Evolutionary conservation across 2,888 invertebrate genomes (phyloP), one percentile per base, ranked within the genome.

Genomic region (Aporophyla lueneburgensis): DNA sequence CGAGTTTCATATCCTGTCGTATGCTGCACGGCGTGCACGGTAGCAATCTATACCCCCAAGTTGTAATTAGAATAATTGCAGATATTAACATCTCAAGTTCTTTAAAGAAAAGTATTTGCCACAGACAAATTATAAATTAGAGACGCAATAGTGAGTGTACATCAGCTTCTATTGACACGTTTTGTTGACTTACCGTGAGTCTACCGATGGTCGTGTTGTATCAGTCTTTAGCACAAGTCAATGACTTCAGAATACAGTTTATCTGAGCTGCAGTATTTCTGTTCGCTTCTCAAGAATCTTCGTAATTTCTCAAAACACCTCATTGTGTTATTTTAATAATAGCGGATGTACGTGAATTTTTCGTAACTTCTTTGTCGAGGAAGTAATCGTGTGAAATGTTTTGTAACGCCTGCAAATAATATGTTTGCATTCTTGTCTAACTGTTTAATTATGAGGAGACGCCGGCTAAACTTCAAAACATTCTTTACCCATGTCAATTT

Each of bases 331-430:
- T 90, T 89, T 78, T 88, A 93, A 93, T 92, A 92, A 92, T 93
- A 92, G 92, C 95, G 95, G 94, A 95, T 95, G 94, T 94, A 90
- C 91, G 90, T 91, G 92, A 92, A 91, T 92, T 95, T 93, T 95
- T 95, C 94, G 95, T 95, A 95, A 95, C 93, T 93, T 93, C 94
- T 93, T 95, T 95, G 94, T 94, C 90, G 89, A 94, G 94, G 95
- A 95, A 95, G 95, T 95, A 93, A 94, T 94, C 92, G 95, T 96
- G 96, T 92, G 96, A 96, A 95, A 89, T 90, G 90, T 88, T 89
- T 89, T 90, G 90, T 91, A 91, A 90, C 87, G 88, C 67, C 80
- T 69, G 76, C 78, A 85, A 84, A 87, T 87, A 88, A 86, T 81
- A 84, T 81, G 86, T 90, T 88, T 85, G 89, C 88, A 88, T 91